phyloP scores from a whole-genome alignment of 2,888 invertebrate genomes.

The Eurois occulta region DNA sequence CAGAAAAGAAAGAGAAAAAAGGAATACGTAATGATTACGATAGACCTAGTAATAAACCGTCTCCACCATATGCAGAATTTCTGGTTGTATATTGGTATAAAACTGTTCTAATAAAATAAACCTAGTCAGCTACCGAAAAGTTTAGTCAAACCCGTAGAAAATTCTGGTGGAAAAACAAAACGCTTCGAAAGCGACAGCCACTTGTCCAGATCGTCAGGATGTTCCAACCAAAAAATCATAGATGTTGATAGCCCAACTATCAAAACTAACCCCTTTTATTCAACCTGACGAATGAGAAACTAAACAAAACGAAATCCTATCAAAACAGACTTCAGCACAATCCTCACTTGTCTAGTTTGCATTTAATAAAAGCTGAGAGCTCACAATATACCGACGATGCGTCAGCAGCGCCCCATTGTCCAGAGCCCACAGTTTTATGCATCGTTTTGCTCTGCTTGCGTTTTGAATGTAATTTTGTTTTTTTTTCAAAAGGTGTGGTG shows the following conservation, averaged over 20 bases:
- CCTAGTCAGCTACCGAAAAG: background rate
- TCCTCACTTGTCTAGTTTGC: constrained; percentile 40
- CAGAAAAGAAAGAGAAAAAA: background rate
- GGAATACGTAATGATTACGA: background rate
- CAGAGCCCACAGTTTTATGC: constrained; percentile 47
- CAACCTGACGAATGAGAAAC: background rate
- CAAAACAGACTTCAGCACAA: constrained; percentile 28
- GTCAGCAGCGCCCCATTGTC: constrained; percentile 59
- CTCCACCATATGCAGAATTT: background rate
- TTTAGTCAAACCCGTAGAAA: background rate
- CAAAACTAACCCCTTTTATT: background rate
- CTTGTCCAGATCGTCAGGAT: background rate
- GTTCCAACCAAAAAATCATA: background rate
- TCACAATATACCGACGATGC: constrained; percentile 36
- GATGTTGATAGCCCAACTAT: background rate
- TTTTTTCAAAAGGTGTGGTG: constrained; percentile 13
- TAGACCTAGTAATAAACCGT: background rate
- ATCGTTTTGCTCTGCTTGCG: constrained; percentile 48
- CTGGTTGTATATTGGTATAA: too few species aligned
- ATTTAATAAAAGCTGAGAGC: constrained; percentile 40
- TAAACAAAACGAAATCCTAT: constrained; percentile 32
- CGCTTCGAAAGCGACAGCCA: background rate
- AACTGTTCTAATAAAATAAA: too few species aligned
- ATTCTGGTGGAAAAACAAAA: background rate
- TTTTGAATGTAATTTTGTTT: constrained; percentile 25